Conservation (phyloP, 2,888 invertebrate genomes). For the Criorhina ranunculi region DNA sequence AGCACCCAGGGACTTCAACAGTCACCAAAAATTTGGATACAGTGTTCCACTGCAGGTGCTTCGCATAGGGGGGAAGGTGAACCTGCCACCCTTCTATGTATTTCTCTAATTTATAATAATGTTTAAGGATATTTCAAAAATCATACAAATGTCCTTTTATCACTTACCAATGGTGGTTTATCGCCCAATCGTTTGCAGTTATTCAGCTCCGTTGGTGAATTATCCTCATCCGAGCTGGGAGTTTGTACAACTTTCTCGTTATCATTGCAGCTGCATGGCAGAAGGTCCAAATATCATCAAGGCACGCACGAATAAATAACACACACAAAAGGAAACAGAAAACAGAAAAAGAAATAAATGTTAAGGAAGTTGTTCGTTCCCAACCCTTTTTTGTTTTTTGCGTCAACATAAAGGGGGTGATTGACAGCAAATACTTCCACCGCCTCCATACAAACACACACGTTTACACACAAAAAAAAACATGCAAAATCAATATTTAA, state of each 20-base stretch:
- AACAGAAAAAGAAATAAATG: slow-evolving; percentile 32
- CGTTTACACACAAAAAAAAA: slow-evolving; percentile 17
- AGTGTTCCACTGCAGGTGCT: no score
- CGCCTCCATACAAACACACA: slow-evolving; percentile 15
- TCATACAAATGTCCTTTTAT: neutral
- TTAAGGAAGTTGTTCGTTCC: slow-evolving; percentile 51
- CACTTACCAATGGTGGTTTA: slow-evolving; percentile 88
- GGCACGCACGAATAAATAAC: slow-evolving; percentile 11
- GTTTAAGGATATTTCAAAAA: neutral
- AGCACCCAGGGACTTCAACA: no score
- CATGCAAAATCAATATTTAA: slow-evolving; percentile 76
- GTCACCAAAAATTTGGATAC: no score
- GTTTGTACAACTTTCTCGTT: slow-evolving; percentile 82
- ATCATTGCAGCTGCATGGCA: slow-evolving; percentile 82
- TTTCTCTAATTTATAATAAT: no score
- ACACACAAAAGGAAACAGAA: slow-evolving; percentile 30
- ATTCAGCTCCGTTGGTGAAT: slow-evolving; percentile 93
- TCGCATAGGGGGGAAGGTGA: no score
- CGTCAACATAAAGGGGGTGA: slow-evolving; percentile 30
- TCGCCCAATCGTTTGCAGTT: slow-evolving; percentile 92
- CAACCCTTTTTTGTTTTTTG: slow-evolving; percentile 23
- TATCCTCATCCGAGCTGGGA: slow-evolving; percentile 91
- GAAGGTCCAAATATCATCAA: slow-evolving; percentile 12
- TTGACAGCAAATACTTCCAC: slow-evolving; percentile 41
- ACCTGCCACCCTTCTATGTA: no score